These are phyloP conservation scores for Troilus luridus DNA, from an alignment of 2,888 invertebrate genomes.

Conservation along the genomic window DNA sequence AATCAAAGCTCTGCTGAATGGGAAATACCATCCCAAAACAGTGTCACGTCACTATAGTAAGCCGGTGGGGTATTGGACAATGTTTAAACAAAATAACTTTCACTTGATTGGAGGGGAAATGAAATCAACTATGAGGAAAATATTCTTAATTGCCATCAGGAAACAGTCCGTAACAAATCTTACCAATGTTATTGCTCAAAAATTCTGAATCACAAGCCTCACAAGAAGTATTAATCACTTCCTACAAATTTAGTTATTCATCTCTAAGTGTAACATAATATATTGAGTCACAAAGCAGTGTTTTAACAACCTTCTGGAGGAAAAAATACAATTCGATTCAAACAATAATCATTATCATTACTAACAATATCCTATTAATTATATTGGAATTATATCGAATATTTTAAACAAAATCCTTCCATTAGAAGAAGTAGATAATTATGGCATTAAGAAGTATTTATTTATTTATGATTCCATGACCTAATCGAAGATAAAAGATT, in stretches of 20 bases:
- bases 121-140: conserved; percentile 28
- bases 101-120: neutral
- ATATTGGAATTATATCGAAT: too few relatives aligned
- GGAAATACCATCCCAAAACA: neutral
- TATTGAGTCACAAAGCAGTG: neutral
- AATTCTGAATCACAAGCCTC: neutral
- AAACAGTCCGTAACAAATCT: neutral
- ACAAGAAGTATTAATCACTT: neutral
- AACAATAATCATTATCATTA: too few relatives aligned
- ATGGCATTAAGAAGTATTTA: too few relatives aligned
- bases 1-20: neutral
- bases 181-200: conserved; percentile 29
- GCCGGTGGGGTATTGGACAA: neutral
- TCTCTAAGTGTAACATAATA: neutral
- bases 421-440: too few relatives aligned
- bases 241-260: neutral
- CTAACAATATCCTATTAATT: too few relatives aligned
- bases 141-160: neutral
- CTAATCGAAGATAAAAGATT: too few relatives aligned
- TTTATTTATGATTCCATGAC: too few relatives aligned
- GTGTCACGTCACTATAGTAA: neutral
- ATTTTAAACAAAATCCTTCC: too few relatives aligned
- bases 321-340: too few relatives aligned
- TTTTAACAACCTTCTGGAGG: too few relatives aligned
- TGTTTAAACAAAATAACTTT: conserved; percentile 4